Evolutionary conservation across 2,113 vertebrate genomes (phyloP).

Genomic region (Ctenodactylus gundi): DNA sequence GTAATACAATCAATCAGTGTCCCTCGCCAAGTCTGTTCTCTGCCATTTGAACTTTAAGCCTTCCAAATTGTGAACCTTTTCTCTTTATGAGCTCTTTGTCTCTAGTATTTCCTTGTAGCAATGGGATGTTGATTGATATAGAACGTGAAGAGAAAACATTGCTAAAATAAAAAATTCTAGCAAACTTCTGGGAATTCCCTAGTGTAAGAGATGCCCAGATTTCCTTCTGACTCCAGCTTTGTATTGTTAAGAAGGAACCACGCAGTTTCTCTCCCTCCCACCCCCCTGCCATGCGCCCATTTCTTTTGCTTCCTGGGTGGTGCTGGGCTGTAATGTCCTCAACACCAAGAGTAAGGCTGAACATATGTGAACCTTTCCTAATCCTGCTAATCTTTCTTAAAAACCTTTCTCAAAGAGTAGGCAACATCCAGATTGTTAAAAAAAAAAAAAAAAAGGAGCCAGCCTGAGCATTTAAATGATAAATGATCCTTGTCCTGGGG

Average conservation of each 20-base stretch:
- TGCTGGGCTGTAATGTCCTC: conserved; percentile 87
- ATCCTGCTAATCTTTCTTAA: conserved; percentile 98
- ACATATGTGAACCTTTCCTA: conserved; percentile 98
- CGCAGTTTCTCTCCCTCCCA: neutral
- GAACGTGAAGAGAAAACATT: neutral
- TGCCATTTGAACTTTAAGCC: neutral
- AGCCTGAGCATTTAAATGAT: conserved; percentile 87
- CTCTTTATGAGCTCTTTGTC: neutral
- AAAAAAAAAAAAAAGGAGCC: conserved; percentile 64
- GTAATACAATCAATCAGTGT: neutral
- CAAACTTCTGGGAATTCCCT: neutral
- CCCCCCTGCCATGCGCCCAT: conserved; percentile 47
- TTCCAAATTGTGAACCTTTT: neutral
- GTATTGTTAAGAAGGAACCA: neutral
- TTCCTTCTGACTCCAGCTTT: conserved; percentile 33
- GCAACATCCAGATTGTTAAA: conserved; percentile 88
- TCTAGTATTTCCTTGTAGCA: too few species aligned
- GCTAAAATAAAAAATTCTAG: neutral
- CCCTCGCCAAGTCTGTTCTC: neutral
- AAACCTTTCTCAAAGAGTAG: conserved; percentile 91
- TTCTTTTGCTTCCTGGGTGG: conserved; percentile 90
- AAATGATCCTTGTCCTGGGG: conserved; percentile 84
- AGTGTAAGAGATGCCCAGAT: rapidly evolving
- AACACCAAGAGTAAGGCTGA: conserved; percentile 95
- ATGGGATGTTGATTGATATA: neutral